phyloP scores from a whole-genome alignment of 2,113 vertebrate species.

The Myrmecobius fasciatus region DNA sequence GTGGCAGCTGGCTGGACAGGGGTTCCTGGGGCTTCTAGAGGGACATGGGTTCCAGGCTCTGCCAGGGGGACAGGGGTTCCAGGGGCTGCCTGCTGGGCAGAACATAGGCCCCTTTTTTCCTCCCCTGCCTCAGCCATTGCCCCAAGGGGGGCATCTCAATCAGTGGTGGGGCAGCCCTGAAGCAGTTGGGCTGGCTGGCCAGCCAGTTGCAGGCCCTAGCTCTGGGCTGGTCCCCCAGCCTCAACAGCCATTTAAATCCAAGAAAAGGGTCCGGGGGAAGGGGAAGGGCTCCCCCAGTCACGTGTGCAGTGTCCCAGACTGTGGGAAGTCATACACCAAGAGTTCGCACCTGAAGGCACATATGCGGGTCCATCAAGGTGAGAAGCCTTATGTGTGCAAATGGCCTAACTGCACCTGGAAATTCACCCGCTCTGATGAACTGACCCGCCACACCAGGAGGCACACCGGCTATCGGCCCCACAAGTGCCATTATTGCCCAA shows the following conservation, averaged over 20 bases:
- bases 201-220: neutral
- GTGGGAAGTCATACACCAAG: conserved; percentile 92
- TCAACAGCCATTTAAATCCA: neutral
- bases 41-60: too few relatives aligned
- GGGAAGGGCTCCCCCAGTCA: conserved; percentile 72
- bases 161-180: neutral
- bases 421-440: conserved; percentile 68
- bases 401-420: conserved; percentile 93
- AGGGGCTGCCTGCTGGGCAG: too few relatives aligned
- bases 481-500: neutral
- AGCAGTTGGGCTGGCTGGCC: neutral
- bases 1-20: neutral
- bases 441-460: neutral
- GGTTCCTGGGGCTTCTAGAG: neutral
- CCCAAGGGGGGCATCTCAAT: neutral
- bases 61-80: too few relatives aligned
- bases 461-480: neutral
- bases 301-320: conserved; percentile 90
- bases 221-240: neutral
- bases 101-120: neutral
- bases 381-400: conserved; percentile 91
- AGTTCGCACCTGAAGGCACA: conserved; percentile 93
- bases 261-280: neutral
- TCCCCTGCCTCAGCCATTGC: neutral
- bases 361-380: conserved; percentile 89